Percentiles rank a stretch among this genome's conserved stretches.
phyloP scores from a whole-genome alignment of 2,113 vertebrate genomes.

The Cottus gobio region DNA sequence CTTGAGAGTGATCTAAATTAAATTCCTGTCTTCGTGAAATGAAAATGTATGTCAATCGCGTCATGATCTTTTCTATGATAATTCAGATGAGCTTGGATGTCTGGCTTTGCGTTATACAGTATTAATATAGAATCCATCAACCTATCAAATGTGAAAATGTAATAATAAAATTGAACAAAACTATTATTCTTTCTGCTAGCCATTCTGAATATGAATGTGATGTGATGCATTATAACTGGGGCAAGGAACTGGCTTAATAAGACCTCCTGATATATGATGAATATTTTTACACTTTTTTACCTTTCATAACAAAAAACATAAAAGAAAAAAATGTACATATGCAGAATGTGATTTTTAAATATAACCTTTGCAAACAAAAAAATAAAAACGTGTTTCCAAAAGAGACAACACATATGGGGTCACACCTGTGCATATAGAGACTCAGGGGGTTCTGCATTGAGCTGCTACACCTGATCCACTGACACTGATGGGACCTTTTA shows the following conservation, averaged over 20 bases:
- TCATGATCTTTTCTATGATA: constrained; percentile 8
- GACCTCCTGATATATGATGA: not conserved
- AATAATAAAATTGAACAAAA: not conserved
- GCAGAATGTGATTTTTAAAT: not conserved
- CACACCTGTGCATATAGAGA: constrained; percentile 25
- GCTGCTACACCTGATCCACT: constrained; percentile 42
- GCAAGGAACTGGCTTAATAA: not conserved
- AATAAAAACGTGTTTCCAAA: not conserved
- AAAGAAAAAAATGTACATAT: not conserved
- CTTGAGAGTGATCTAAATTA: constrained; percentile 5
- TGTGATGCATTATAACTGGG: not conserved
- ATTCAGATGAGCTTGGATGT: constrained; percentile 31
- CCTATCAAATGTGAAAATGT: not conserved
- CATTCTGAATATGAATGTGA: not conserved
- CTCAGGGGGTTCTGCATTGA: not conserved
- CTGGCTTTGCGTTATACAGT: not conserved
- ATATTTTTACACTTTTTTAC: not conserved
- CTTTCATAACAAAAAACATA: not conserved
- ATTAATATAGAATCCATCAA: constrained; percentile 9
- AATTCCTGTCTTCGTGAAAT: constrained; percentile 2
- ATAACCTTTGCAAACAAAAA: not conserved
- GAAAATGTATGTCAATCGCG: constrained; percentile 36
- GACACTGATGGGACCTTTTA: not conserved
- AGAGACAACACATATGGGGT: constrained; percentile 4
- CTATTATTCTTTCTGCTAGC: not conserved